Conservation (phyloP, 35 echinoderm and acorn worm genomes). For the Holothuria glaberrima region DNA sequence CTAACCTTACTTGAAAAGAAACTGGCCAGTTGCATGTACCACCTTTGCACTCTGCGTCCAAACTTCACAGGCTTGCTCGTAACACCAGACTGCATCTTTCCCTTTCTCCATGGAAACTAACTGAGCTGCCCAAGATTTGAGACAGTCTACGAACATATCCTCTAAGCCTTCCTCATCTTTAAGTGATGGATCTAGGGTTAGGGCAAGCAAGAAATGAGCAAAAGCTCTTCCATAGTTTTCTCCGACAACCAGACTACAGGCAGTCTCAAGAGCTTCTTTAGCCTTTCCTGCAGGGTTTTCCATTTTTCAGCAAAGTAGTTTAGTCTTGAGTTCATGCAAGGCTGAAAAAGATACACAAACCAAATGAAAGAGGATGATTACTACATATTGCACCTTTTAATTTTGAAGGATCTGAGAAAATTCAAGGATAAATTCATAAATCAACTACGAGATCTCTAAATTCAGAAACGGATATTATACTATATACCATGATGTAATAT, state of each 20-base stretch:
- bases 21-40: conserved; percentile 55
- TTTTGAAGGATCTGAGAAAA: too few relatives aligned
- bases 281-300: neutral
- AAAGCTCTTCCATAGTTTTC: conserved; percentile 61
- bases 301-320: too few relatives aligned
- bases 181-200: conserved; percentile 37
- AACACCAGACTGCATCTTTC: conserved; percentile 58
- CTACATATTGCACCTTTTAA: too few relatives aligned
- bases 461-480: too few relatives aligned
- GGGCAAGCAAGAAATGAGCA: conserved; percentile 61
- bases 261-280: conserved; percentile 17
- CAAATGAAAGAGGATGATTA: too few relatives aligned
- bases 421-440: too few relatives aligned
- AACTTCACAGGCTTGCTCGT: conserved; percentile 62
- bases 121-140: conserved; percentile 32
- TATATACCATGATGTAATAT: too few relatives aligned
- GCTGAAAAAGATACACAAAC: too few relatives aligned
- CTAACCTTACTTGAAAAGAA: conserved; percentile 36
- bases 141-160: conserved; percentile 25
- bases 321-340: too few relatives aligned
- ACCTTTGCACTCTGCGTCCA: conserved; percentile 52
- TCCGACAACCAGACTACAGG: neutral
- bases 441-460: too few relatives aligned
- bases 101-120: conserved; percentile 6
- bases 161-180: neutral